Evolutionary conservation across 2,797 vertebrate genomes (phyloP).

Genomic region (Dallia pectoralis): DNA sequence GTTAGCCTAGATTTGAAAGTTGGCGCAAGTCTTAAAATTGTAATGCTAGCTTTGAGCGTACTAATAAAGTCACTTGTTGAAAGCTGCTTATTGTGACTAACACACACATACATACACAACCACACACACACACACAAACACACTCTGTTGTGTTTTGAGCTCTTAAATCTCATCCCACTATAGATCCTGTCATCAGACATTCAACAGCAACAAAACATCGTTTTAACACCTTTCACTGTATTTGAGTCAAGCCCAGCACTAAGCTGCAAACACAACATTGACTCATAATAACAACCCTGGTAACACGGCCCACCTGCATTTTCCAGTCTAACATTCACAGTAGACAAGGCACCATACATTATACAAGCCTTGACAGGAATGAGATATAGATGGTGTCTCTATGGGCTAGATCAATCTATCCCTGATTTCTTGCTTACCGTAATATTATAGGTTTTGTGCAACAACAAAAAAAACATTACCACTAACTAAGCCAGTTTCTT

Average conservation of each 20-base stretch:
- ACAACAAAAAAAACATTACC: not conserved
- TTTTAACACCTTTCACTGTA: slow-evolving; percentile 13
- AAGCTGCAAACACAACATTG: not conserved
- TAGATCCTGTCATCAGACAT: not conserved
- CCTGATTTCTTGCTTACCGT: not conserved
- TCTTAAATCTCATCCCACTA: not conserved
- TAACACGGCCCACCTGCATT: not conserved
- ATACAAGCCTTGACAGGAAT: not conserved
- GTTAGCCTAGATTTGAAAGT: no score
- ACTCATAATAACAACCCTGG: not conserved
- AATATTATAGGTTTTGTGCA: not conserved
- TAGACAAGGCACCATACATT: not conserved
- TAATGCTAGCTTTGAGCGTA: not conserved
- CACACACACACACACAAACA: slow-evolving; percentile 21
- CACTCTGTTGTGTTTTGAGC: not conserved
- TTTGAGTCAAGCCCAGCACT: not conserved
- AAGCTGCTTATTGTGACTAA: slow-evolving; percentile 18
- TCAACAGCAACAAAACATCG: not conserved
- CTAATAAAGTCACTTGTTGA: slow-evolving; percentile 21
- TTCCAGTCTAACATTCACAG: slow-evolving; percentile 6
- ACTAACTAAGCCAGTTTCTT: not conserved
- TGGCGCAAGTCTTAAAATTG: no score
- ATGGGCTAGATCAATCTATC: not conserved
- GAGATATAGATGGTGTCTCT: not conserved
- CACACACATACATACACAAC: slow-evolving; percentile 15